These are phyloP conservation scores for Epizoanthus illoricatus DNA, from an alignment of 92 coral and sea anemone species.

Conservation along the genomic window DNA sequence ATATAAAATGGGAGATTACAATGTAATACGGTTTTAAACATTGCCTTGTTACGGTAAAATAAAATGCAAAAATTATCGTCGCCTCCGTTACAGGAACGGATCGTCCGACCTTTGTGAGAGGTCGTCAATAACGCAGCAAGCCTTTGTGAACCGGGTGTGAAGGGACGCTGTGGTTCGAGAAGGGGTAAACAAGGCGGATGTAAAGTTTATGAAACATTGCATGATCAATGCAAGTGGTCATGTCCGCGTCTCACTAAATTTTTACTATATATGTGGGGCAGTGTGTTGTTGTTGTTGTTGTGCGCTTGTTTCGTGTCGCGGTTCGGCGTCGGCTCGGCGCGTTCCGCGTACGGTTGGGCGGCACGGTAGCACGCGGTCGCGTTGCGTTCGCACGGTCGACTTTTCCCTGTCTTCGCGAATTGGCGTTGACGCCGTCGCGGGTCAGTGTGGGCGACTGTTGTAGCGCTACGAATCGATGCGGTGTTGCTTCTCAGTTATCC, in stretches of 20 bases:
- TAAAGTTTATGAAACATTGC: too few relatives aligned
- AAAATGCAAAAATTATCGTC: too few relatives aligned
- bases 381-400: slow-evolving; percentile 19
- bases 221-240: slow-evolving; percentile 14
- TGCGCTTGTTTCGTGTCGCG: slow-evolving; percentile 22
- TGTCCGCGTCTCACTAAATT: slow-evolving; percentile 20
- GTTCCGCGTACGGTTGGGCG: slow-evolving; percentile 20
- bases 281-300: slow-evolving; percentile 19
- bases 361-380: slow-evolving; percentile 16
- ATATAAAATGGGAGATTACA: too few relatives aligned
- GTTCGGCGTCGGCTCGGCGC: slow-evolving; percentile 24
- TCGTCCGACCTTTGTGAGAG: too few relatives aligned
- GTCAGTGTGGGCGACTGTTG: slow-evolving; percentile 22
- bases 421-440: slow-evolving; percentile 23
- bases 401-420: slow-evolving; percentile 20
- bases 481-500: slow-evolving; percentile 20
- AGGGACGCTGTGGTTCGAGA: too few relatives aligned
- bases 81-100: too few relatives aligned
- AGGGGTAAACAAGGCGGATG: too few relatives aligned
- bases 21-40: too few relatives aligned
- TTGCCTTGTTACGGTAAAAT: too few relatives aligned
- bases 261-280: slow-evolving; percentile 19
- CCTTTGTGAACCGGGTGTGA: too few relatives aligned
- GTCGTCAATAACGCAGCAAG: too few relatives aligned
- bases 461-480: slow-evolving; percentile 21